These are phyloP conservation scores for Lethenteron camtschaticum DNA, from an alignment of 2,113 vertebrate species.

Conservation along the genomic window DNA sequence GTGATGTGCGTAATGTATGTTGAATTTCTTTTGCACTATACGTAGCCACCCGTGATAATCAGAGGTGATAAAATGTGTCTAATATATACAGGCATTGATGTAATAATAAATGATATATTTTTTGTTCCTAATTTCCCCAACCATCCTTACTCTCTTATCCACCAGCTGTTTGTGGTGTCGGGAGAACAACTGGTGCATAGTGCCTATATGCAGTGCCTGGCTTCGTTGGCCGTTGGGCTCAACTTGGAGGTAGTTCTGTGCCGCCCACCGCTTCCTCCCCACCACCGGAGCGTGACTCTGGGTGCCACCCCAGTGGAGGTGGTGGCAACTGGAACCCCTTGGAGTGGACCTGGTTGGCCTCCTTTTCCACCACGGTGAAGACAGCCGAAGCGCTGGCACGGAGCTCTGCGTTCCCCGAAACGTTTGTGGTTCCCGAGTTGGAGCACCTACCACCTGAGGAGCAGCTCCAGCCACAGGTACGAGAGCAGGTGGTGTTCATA, in stretches of 20 bases:
- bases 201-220: slow-evolving; percentile 88
- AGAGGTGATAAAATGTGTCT: too few species aligned
- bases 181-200: slow-evolving; percentile 93
- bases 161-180: slow-evolving; percentile 42
- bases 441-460: slow-evolving; percentile 78
- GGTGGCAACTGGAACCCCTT: slow-evolving; percentile 37
- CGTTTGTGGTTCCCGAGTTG: slow-evolving; percentile 67
- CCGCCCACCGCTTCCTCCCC: slow-evolving; percentile 42
- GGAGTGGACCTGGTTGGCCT: slow-evolving; percentile 87
- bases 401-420: slow-evolving; percentile 56
- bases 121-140: not conserved
- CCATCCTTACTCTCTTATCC: not conserved
- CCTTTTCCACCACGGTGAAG: slow-evolving; percentile 82
- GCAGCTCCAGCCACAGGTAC: slow-evolving; percentile 15
- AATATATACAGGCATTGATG: too few species aligned
- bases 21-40: too few species aligned
- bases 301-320: slow-evolving; percentile 25
- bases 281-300: slow-evolving; percentile 34
- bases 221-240: slow-evolving; percentile 71
- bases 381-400: slow-evolving; percentile 74
- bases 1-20: too few species aligned
- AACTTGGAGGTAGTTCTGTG: slow-evolving; percentile 69
- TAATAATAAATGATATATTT: too few species aligned
- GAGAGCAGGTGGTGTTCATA: not conserved
- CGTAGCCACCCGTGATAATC: too few species aligned